A percentile compares a stretch with the other conserved stretches of the same genome.
These are phyloP conservation scores for Lithosia quadra DNA, from an alignment of 2,888 invertebrate species.

Conservation along the genomic window DNA sequence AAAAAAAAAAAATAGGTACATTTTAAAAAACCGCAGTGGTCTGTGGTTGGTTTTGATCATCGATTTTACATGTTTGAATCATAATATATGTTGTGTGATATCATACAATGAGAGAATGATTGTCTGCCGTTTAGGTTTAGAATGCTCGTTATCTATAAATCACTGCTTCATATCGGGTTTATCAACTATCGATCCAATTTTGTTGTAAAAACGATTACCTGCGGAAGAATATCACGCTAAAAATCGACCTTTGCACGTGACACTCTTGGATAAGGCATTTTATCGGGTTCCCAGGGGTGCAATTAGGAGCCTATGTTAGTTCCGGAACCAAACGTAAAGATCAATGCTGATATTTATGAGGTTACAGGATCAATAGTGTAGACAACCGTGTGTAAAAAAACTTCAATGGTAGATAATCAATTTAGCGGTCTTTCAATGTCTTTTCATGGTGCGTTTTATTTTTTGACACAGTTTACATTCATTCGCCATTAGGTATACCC, in stretches of 20 bases:
- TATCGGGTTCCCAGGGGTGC: too few relatives aligned
- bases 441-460: too few relatives aligned
- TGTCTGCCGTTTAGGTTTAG: not conserved
- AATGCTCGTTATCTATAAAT: not conserved
- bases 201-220: not conserved
- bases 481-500: not conserved
- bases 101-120: not conserved
- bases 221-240: not conserved
- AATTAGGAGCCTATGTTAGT: too few relatives aligned
- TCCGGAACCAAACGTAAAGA: too few relatives aligned
- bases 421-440: too few relatives aligned
- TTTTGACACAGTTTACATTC: not conserved
- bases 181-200: not conserved
- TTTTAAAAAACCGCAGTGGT: too few relatives aligned
- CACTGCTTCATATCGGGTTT: not conserved
- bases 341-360: too few relatives aligned
- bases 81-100: not conserved
- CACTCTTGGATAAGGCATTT: not conserved
- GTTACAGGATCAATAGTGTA: too few relatives aligned
- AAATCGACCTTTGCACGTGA: too few relatives aligned
- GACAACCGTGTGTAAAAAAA: too few relatives aligned
- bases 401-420: too few relatives aligned
- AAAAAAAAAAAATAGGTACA: too few relatives aligned
- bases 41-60: not conserved
- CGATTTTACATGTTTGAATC: not conserved